Conservation (phyloP, 2,888 invertebrate genomes). For the Caenorhabditis imperialis region DNA sequence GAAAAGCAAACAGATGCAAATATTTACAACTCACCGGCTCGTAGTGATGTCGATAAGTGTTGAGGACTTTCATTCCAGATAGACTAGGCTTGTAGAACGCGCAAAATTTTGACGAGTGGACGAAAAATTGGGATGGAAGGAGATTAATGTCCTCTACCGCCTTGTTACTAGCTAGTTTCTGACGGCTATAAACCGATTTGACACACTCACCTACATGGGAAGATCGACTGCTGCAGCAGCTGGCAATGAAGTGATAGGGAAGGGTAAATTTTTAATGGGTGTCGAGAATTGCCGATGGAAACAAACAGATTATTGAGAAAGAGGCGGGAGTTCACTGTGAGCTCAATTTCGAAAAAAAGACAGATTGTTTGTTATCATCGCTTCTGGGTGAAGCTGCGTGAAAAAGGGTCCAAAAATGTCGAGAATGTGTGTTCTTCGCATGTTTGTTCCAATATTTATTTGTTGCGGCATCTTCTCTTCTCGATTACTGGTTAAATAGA, state of each 20-base stretch:
- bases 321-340: neutral
- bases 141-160: neutral
- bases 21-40: constrained; percentile 32
- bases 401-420: neutral
- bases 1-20: constrained; percentile 4
- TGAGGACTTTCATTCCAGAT: constrained; percentile 45
- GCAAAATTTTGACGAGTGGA: neutral
- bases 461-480: neutral
- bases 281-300: no score
- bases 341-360: no score
- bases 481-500: constrained; percentile 17
- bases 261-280: no score
- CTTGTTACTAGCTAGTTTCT: no score
- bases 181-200: no score
- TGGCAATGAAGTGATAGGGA: constrained; percentile 13
- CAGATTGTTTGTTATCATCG: no score
- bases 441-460: constrained; percentile 6
- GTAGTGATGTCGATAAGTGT: constrained; percentile 50
- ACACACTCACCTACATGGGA: no score
- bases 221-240: neutral
- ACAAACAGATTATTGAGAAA: constrained; percentile 16
- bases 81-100: constrained; percentile 5
- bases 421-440: constrained; percentile 12
- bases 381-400: no score
- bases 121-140: neutral